Evolutionary conservation across 2,113 vertebrate genomes (phyloP).

Genomic region (Hassar affinis): DNA sequence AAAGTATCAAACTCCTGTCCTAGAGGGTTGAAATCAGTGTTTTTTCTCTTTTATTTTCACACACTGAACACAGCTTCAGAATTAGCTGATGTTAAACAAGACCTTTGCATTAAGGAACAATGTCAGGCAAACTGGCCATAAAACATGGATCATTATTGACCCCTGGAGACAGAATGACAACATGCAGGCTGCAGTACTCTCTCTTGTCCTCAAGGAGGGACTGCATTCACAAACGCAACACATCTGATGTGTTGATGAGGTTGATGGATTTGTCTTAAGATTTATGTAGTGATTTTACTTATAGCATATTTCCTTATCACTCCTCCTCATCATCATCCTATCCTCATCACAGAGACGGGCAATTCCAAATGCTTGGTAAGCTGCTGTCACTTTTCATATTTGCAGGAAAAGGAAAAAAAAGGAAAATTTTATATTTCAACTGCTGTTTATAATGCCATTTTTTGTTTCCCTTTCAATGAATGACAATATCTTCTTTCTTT

Average conservation of each 20-base stretch:
- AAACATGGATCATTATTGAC: constrained; percentile 30
- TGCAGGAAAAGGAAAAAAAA: not conserved
- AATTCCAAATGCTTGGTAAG: not conserved
- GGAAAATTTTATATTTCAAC: not conserved
- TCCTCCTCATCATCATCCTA: too few species aligned
- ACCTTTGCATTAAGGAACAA: not conserved
- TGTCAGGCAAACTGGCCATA: constrained; percentile 22
- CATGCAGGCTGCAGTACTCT: not conserved
- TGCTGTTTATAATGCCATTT: not conserved
- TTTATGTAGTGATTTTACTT: too few species aligned
- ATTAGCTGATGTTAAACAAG: not conserved
- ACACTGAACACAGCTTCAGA: not conserved
- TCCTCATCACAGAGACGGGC: too few species aligned
- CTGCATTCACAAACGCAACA: not conserved
- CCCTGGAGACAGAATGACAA: constrained; percentile 19
- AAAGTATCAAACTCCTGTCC: not conserved
- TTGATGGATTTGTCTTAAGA: too few species aligned
- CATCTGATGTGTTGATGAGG: too few species aligned
- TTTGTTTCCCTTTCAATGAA: not conserved
- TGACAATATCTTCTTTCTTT: not conserved
- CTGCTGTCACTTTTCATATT: not conserved
- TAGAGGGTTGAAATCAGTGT: not conserved
- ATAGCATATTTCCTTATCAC: too few species aligned
- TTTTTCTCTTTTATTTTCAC: not conserved
- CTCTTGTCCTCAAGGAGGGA: not conserved